Evolutionary conservation across 2,113 vertebrate species (phyloP), one percentile per base, ranked within the genome.

Genomic region (Lophius piscatorius): DNA sequence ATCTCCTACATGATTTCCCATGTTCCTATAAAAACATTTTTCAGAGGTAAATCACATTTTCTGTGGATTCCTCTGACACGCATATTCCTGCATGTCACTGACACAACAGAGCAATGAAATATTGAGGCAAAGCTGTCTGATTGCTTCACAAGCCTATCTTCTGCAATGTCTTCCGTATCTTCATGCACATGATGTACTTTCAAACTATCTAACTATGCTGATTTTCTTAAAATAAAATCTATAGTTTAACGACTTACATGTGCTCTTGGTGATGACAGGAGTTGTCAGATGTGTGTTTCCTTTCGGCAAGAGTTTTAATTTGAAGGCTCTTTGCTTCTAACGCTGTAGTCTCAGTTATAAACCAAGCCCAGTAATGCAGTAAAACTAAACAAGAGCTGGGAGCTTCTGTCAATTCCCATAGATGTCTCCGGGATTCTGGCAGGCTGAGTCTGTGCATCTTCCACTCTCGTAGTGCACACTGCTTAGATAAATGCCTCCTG

Each of bases 401-500:
- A 90, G 86, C 86, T 88, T 90, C 89, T 92, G 87, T 86, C 93
- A 93, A 88, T 92, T 94, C 94, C 94, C 92, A 94, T 92, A 93
- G 92, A 95, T 92, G 91, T 93, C 89, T 80, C 66, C 51, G 68
- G 71, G 77, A 76, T 75, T 85, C 91, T 87, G 88, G 87, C 91
- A 78, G 91, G 73, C 87, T 81, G 88, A 90, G 88, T 90, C 81
- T 86, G 81, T 85, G 86, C 91, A 93, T 91, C 90, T 91, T 92
- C 88, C 92, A 78, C 92, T 93, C 91, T 93, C 76, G 83, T 83
- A 92, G 90, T 93, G 94, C 92, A 89, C 92, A 89, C 90, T 89
- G 90, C 93, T 92, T 91, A 85, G 91, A 95, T 95, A 95, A 97
- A 97, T 95, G 95, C 94, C 94, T 96, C 82, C 92, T 91, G 93